Percentiles rank a stretch among this genome's conserved stretches.
phyloP scores from a whole-genome alignment of 2,797 vertebrate genomes.

The Rachycentron canadum region DNA sequence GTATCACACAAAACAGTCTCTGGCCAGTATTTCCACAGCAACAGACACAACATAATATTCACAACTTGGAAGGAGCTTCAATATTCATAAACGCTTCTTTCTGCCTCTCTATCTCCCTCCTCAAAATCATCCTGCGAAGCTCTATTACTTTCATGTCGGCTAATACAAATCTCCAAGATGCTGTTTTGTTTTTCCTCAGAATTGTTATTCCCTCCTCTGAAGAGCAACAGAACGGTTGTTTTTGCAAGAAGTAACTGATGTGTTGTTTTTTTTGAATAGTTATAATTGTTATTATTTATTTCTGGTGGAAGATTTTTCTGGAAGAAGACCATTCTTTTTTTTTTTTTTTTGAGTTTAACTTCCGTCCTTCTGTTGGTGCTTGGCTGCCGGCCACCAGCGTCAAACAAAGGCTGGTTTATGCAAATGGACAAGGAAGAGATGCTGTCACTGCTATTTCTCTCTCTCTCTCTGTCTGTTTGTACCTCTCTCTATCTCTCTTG shows the following conservation, averaged over 20 bases:
- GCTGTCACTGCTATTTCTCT: slow-evolving; percentile 71
- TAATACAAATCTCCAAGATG: slow-evolving; percentile 78
- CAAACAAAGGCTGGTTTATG: slow-evolving; percentile 89
- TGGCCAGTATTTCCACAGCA: slow-evolving; percentile 76
- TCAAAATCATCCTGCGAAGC: slow-evolving; percentile 67
- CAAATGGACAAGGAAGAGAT: slow-evolving; percentile 85
- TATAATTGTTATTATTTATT: slow-evolving; percentile 84
- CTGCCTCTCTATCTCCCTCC: slow-evolving; percentile 55
- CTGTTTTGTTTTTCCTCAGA: slow-evolving; percentile 58
- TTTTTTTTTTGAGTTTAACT: slow-evolving; percentile 85
- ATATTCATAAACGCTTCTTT: slow-evolving; percentile 69
- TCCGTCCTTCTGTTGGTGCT: slow-evolving; percentile 88
- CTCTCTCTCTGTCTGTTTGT: slow-evolving; percentile 59
- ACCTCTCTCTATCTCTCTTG: slow-evolving; percentile 70
- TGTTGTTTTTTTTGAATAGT: slow-evolving; percentile 66
- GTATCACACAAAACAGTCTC: slow-evolving; percentile 77
- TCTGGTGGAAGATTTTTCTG: slow-evolving; percentile 80
- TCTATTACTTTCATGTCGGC: slow-evolving; percentile 75
- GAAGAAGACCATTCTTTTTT: slow-evolving; percentile 84
- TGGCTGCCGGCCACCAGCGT: slow-evolving; percentile 86
- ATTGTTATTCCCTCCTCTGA: slow-evolving; percentile 71
- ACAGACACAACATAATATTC: slow-evolving; percentile 74
- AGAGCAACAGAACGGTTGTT: slow-evolving; percentile 61
- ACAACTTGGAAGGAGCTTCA: slow-evolving; percentile 75
- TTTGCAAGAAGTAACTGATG: slow-evolving; percentile 69